A percentile compares a stretch with the other conserved stretches of the same genome.
Conservation (phyloP, 2,113 vertebrate genomes). For the Urocolius indicus region DNA sequence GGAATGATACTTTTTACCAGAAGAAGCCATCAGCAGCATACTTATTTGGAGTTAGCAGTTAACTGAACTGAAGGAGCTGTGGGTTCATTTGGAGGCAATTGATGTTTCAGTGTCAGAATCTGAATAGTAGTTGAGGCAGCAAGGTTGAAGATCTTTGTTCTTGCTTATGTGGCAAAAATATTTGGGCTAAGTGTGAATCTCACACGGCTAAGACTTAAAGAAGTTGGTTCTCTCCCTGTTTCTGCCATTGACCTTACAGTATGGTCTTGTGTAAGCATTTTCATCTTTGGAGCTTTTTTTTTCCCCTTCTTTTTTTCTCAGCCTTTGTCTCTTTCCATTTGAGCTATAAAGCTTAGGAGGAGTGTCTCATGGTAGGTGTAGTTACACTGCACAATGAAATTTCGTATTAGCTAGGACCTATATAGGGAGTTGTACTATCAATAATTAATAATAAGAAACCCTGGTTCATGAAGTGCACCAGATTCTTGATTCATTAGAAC, state of each 20-base stretch:
- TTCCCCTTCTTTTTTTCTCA: not conserved
- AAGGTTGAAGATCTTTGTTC: not conserved
- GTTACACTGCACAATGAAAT: not conserved
- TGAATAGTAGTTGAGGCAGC: not conserved
- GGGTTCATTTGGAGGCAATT: rapidly evolving
- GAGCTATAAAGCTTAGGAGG: not conserved
- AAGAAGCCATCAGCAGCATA: not conserved
- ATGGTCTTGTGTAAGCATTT: not conserved
- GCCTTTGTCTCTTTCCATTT: not conserved
- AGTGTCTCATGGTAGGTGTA: not conserved
- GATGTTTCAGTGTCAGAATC: not conserved
- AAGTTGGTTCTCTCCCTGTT: not conserved
- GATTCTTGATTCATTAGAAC: not conserved
- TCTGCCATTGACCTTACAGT: not conserved
- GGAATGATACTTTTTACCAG: not conserved
- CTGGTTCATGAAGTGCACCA: not conserved
- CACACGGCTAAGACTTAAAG: rapidly evolving
- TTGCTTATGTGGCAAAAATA: not conserved
- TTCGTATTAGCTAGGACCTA: not conserved
- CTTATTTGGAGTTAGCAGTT: not conserved
- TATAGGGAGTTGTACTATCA: not conserved
- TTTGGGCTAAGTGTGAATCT: not conserved
- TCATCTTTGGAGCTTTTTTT: rapidly evolving
- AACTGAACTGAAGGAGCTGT: not conserved
- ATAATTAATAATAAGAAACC: slow-evolving; percentile 8